phyloP scores from a whole-genome alignment of 2,797 vertebrate genomes.

The Sebastolobus alascanus region DNA sequence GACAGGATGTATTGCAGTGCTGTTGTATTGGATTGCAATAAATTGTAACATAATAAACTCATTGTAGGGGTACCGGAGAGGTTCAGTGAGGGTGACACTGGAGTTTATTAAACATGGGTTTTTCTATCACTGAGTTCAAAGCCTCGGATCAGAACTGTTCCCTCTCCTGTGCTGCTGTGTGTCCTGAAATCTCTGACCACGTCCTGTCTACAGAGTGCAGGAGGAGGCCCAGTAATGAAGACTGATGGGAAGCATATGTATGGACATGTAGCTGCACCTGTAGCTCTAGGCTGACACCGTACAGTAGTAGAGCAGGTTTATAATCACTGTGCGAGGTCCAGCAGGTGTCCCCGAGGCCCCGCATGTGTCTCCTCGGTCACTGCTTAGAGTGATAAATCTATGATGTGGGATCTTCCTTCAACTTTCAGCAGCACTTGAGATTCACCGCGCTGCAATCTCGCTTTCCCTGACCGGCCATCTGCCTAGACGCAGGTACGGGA shows the following conservation, averaged over 20 bases:
- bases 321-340: conserved; percentile 18
- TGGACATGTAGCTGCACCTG: conserved; percentile 17
- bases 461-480: background rate
- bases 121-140: background rate
- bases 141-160: background rate
- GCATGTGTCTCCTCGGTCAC: conserved; percentile 2
- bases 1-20: background rate
- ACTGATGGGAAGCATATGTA: conserved; percentile 28
- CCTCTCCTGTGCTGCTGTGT: background rate
- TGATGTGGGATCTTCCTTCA: conserved; percentile 3
- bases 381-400: conserved; percentile 32
- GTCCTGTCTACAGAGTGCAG: conserved; percentile 17
- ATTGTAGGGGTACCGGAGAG: background rate
- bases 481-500: background rate
- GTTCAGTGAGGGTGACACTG: background rate
- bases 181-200: conserved; percentile 17
- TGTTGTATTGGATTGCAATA: background rate
- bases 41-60: conserved; percentile 3
- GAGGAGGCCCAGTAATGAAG: conserved; percentile 27
- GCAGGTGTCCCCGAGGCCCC: conserved; percentile 13
- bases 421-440: conserved; percentile 22
- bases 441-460: background rate
- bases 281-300: background rate
- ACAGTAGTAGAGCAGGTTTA: conserved; percentile 2
- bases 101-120: conserved; percentile 14